phyloP scores from a whole-genome alignment of 2,113 vertebrate species.

The Cranoglanis bouderius region DNA sequence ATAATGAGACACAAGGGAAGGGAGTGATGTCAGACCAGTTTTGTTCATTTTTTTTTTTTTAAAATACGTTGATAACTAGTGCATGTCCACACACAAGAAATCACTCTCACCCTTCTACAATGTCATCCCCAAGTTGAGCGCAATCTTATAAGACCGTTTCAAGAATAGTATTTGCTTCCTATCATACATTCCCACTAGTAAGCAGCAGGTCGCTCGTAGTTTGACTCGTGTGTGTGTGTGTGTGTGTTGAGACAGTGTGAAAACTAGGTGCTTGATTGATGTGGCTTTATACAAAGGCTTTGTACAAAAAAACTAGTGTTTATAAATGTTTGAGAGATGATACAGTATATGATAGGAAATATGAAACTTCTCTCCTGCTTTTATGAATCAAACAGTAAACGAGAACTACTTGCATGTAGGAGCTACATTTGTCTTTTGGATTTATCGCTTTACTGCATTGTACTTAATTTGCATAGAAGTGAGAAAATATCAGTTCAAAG shows the following conservation, averaged over 20 bases:
- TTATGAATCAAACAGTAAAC: neutral
- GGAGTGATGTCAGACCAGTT: conserved; percentile 58
- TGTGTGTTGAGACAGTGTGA: neutral
- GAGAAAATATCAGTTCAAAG: neutral
- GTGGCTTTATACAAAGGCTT: neutral
- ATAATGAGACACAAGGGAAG: neutral
- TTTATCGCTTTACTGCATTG: neutral
- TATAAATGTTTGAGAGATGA: neutral
- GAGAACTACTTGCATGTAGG: neutral
- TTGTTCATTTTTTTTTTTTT: conserved; percentile 55
- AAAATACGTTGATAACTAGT: neutral
- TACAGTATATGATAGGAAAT: neutral
- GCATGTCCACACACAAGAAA: neutral
- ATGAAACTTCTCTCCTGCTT: neutral
- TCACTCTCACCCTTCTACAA: neutral
- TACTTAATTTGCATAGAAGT: neutral
- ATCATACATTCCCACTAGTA: neutral
- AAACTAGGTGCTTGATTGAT: neutral
- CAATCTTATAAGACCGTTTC: neutral
- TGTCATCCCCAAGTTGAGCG: neutral
- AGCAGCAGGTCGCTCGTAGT: neutral
- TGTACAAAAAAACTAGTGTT: neutral
- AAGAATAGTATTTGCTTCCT: neutral
- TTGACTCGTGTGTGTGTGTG: neutral
- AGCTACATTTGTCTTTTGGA: neutral